Conservation (phyloP, 1,140 invertebrate species). For the Apis laboriosa region DNA sequence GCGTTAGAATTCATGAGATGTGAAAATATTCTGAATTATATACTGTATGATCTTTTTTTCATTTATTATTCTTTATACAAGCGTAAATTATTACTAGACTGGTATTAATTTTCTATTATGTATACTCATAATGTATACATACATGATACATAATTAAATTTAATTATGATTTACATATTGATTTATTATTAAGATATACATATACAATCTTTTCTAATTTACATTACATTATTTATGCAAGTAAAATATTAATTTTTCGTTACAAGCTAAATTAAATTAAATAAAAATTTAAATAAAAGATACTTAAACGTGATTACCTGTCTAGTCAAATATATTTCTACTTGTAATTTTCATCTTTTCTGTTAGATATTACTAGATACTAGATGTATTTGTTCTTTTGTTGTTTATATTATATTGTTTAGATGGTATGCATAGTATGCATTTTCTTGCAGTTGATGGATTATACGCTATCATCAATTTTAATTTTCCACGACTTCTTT, state of each 20-base stretch:
- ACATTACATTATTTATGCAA: neutral
- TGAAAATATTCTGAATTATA: no score
- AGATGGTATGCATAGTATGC: neutral
- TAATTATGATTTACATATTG: neutral
- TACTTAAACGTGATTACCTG: no score
- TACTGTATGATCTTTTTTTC: no score
- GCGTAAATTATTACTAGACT: neutral
- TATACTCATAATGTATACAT: neutral
- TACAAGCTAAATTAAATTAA: neutral
- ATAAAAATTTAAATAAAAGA: no score
- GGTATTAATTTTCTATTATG: neutral
- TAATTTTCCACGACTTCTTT: neutral
- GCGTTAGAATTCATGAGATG: no score
- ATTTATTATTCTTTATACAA: neutral
- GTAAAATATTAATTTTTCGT: neutral
- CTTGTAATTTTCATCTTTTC: neutral
- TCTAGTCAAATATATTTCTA: no score
- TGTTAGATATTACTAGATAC: neutral
- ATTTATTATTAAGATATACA: neutral
- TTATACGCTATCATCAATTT: neutral
- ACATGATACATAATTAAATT: neutral
- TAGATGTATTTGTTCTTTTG: neutral
- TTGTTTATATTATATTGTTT: neutral
- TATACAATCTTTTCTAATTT: neutral
- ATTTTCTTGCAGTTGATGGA: neutral